Base-by-base conservation (phyloP, 2,888 invertebrate species). In the Drosophila phalerata region DNA sequence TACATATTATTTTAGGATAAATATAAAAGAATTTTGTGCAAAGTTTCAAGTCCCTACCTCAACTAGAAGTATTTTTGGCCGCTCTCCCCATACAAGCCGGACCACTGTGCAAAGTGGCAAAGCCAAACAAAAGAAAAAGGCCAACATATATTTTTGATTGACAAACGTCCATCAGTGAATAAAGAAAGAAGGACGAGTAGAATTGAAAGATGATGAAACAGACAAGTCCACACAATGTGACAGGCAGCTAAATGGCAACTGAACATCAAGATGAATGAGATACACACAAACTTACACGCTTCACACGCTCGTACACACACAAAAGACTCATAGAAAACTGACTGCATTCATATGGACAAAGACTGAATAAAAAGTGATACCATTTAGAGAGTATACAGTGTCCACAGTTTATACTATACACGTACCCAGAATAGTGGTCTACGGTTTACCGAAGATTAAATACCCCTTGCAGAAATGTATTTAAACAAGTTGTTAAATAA, bases 131-230 rank as follows among this genome's bases (percentile, higher is more conserved):
- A 48, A 61, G 48, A 40, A 63, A 49, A 70, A 38, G 53, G 61
- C 51, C 56, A 68, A 64, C 55, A 53, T 78, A 88, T 77, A 76
- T 85, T 81, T 81, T 81, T 86, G 89, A 89, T 89, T 89, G 89
- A 84, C 90, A 88, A 85, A 76, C 76, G 79, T 88, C 88, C 77
- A 86, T 90, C 81, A 83, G 52, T 15, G 11, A 34, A 47, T 30
- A 11, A 52, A 22, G n/a, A 34, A 15, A 34, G 28, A 13, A 48
- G 10, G 19, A n/a, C n/a, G 42, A 51, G 32, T 43, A 34, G 6
- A 49, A 30, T 30, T 42, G 25, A 32, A 13, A 28, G n/a, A 19
- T 45, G 47, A 48, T 38, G 9, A 49, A 38, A 60, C 51, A 47
- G 11, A 32, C 53, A 63, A 55, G 34, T 45, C 22, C 32, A 45